phyloP scores from a whole-genome alignment of 2,888 invertebrate species.

The Eupithecia centaureata region DNA sequence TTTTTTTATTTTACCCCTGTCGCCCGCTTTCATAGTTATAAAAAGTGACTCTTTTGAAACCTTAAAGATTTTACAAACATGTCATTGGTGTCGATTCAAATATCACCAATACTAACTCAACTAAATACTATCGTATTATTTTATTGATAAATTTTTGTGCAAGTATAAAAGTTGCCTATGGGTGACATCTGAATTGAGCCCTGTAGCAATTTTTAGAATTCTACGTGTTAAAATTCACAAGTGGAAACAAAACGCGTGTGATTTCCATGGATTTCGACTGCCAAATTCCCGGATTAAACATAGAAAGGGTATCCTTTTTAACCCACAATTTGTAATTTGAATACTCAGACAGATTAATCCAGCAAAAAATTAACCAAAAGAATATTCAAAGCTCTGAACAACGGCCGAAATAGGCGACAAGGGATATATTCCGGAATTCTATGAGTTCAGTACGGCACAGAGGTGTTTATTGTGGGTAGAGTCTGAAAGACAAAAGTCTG shows the following conservation, averaged over 20 bases:
- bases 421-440: conserved; percentile 58
- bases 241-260: background rate
- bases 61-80: no score
- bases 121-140: no score
- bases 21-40: no score
- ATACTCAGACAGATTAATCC: conserved; percentile 82
- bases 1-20: no score
- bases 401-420: conserved; percentile 71
- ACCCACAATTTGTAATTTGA: conserved; percentile 80
- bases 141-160: no score
- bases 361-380: conserved; percentile 74
- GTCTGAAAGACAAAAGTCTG: conserved; percentile 24
- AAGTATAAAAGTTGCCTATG: no score
- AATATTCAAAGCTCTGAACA: conserved; percentile 65
- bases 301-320: conserved; percentile 69
- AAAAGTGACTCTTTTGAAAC: no score
- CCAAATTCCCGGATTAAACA: conserved; percentile 40
- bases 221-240: background rate
- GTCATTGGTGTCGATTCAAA: no score
- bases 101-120: no score
- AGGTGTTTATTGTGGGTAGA: conserved; percentile 31
- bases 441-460: conserved; percentile 26
- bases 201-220: background rate
- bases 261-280: conserved; percentile 1
- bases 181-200: no score